Evolutionary conservation across 2,113 vertebrate genomes (phyloP).

Genomic region (Phyllostomus hastatus): DNA sequence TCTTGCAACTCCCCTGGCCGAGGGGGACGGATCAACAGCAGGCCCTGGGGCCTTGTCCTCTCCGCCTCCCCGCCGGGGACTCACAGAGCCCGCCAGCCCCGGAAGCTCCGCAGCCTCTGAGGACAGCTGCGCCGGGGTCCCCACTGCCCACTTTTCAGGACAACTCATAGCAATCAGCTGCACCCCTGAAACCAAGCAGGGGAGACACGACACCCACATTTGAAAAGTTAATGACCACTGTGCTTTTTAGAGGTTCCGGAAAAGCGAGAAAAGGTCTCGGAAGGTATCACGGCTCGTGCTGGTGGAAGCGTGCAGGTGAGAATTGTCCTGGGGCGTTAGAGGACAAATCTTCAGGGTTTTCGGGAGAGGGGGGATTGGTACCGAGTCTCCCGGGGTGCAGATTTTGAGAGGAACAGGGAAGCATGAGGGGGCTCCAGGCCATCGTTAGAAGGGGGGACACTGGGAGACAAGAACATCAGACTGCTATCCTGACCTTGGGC

Average conservation of each 20-base stretch:
- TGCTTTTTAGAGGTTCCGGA: not conserved
- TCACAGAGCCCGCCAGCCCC: not conserved
- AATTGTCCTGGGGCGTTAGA: fast-evolving
- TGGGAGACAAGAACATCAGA: not conserved
- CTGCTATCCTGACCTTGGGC: not conserved
- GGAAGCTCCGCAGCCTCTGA: fast-evolving
- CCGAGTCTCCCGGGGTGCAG: no score
- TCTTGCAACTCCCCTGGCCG: not conserved
- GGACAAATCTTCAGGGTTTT: not conserved
- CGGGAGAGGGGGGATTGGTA: not conserved
- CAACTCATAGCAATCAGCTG: not conserved
- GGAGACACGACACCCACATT: fast-evolving
- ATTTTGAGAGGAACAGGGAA: not conserved
- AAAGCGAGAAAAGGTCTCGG: not conserved
- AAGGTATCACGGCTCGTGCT: fast-evolving
- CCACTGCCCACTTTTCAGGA: no score
- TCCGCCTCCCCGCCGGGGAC: no score
- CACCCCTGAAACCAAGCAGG: not conserved
- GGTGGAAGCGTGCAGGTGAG: no score
- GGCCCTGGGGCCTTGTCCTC: not conserved
- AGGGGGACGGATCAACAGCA: not conserved
- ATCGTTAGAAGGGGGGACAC: not conserved
- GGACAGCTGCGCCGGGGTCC: fast-evolving
- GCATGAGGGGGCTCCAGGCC: not conserved
- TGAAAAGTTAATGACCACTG: not conserved